phyloP scores from a whole-genome alignment of 1,140 invertebrate genomes.

The Babylonia areolata region DNA sequence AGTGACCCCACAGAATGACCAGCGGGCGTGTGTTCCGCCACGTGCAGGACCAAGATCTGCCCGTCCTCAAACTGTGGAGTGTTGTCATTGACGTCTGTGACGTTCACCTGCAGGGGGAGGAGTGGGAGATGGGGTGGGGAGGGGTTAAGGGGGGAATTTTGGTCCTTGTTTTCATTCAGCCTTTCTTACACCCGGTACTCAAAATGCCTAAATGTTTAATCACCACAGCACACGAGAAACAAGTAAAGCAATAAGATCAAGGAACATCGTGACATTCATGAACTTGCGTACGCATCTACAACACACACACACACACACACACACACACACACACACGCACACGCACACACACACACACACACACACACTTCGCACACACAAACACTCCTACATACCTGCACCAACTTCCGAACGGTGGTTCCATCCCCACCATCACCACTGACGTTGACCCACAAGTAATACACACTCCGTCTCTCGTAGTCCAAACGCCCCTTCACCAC shows the following conservation, averaged over 20 bases:
- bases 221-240: too few species aligned
- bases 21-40: not conserved
- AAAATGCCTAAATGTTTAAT: too few species aligned
- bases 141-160: too few species aligned
- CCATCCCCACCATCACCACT: too few species aligned
- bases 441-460: not conserved
- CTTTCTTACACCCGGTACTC: too few species aligned
- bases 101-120: not conserved
- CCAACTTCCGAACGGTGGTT: not conserved
- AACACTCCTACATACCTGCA: not conserved
- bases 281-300: too few species aligned
- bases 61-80: slow-evolving; percentile 4
- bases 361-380: not conserved
- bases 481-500: not conserved
- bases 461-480: not conserved
- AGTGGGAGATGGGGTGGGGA: too few species aligned
- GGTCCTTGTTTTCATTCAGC: too few species aligned
- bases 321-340: not conserved
- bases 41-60: not conserved
- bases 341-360: not conserved
- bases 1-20: slow-evolving; percentile 7
- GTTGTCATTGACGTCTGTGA: slow-evolving; percentile 24
- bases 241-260: too few species aligned
- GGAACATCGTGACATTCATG: too few species aligned
- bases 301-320: too few species aligned